A percentile compares a stretch with the other conserved stretches of the same genome.
phyloP scores from a whole-genome alignment of 92 coral and sea anemone species.

The Phenganax marumi region DNA sequence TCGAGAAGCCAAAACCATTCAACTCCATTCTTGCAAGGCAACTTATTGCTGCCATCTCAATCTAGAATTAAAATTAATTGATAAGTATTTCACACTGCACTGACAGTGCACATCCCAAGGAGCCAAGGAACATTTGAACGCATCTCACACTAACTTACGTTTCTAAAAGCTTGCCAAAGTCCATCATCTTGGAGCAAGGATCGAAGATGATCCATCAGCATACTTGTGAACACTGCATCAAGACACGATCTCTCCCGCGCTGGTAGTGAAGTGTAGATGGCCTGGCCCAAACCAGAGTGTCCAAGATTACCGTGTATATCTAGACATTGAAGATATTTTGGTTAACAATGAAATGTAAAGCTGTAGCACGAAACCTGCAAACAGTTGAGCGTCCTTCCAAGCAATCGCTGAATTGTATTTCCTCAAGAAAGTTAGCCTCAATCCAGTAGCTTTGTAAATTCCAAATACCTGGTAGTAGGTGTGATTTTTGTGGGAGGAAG shows the following conservation, averaged over 20 bases:
- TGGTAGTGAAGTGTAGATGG: slow-evolving; percentile 64
- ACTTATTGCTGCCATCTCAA: slow-evolving; percentile 79
- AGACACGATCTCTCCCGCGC: slow-evolving; percentile 90
- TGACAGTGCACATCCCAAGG: no score
- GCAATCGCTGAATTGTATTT: neutral
- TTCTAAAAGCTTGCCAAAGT: slow-evolving; percentile 65
- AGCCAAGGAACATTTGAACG: no score
- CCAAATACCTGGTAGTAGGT: slow-evolving; percentile 70
- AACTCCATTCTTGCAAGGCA: slow-evolving; percentile 96
- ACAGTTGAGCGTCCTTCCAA: neutral
- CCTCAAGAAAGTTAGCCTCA: neutral
- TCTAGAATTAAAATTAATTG: slow-evolving; percentile 38
- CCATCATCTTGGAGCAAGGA: slow-evolving; percentile 64
- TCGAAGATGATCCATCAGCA: slow-evolving; percentile 71
- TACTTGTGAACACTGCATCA: slow-evolving; percentile 72
- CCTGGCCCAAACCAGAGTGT: slow-evolving; percentile 80
- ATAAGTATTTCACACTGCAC: no score
- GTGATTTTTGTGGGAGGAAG: slow-evolving; percentile 64
- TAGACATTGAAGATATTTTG: neutral
- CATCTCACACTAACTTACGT: slow-evolving; percentile 51
- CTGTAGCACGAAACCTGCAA: no score
- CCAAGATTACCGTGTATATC: slow-evolving; percentile 78
- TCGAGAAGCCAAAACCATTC: slow-evolving; percentile 95
- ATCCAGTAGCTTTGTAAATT: neutral
- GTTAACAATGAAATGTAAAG: neutral